These are phyloP conservation scores for Choristoneura rosaceana DNA, from an alignment of 2,888 invertebrate genomes.

Conservation along the genomic window DNA sequence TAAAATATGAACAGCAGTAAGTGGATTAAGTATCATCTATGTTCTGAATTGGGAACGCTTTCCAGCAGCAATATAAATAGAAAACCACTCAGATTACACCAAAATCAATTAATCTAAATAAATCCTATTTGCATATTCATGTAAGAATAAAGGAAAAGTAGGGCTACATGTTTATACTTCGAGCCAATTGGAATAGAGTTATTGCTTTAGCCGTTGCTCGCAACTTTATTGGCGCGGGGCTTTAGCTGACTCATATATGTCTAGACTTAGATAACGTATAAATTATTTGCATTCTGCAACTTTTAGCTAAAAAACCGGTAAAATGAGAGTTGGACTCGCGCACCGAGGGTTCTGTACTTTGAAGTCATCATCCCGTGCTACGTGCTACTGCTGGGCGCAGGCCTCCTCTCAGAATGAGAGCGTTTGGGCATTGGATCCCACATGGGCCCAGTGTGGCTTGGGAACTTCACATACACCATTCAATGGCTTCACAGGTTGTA, in stretches of 20 bases:
- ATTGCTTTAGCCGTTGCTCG: constrained; percentile 11
- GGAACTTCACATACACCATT: no score
- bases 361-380: no score
- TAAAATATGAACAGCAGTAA: no score
- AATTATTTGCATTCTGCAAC: constrained; percentile 4
- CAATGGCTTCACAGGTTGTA: no score
- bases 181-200: constrained; percentile 26
- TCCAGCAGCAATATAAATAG: constrained; percentile 1
- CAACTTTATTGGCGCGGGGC: constrained; percentile 25
- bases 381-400: no score
- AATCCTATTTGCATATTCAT: constrained; percentile 8
- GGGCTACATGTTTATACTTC: constrained; percentile 17
- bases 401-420: no score
- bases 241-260: constrained; percentile 19
- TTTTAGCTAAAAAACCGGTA: neutral
- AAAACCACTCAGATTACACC: constrained; percentile 5
- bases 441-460: no score
- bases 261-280: constrained; percentile 17
- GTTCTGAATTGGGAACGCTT: neutral
- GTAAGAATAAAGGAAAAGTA: constrained; percentile 15
- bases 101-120: constrained; percentile 18
- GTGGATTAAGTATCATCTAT: no score
- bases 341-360: no score
- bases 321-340: no score
- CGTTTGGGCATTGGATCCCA: no score